phyloP scores from a whole-genome alignment of 2,113 vertebrate genomes.

The Pagrus major region DNA sequence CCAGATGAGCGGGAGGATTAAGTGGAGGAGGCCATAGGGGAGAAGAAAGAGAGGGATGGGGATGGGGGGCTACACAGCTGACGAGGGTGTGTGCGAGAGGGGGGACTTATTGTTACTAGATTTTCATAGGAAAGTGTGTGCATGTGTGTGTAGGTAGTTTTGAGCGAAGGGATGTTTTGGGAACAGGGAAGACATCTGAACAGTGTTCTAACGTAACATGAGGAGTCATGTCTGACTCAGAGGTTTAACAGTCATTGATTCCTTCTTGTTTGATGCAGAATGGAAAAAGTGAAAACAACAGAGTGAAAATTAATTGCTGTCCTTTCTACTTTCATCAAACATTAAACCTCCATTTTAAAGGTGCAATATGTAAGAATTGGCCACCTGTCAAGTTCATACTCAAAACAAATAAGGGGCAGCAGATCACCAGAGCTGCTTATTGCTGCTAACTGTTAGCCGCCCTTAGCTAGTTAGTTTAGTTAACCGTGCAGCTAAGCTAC shows the following conservation, averaged over 20 bases:
- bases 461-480: too few species aligned
- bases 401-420: too few species aligned
- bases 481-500: too few species aligned
- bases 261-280: constrained; percentile 42
- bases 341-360: background rate
- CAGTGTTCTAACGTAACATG: constrained; percentile 35
- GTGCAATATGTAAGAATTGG: too few species aligned
- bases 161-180: constrained; percentile 28
- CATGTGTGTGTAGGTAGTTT: constrained; percentile 8
- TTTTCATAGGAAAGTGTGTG: constrained; percentile 54
- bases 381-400: too few species aligned
- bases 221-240: constrained; percentile 60
- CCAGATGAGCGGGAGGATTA: constrained; percentile 84
- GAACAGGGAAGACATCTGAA: constrained; percentile 38
- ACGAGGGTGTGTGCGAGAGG: constrained; percentile 21
- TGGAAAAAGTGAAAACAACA: constrained; percentile 29
- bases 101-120: constrained; percentile 63
- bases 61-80: constrained; percentile 63
- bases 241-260: constrained; percentile 44
- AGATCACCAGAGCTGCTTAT: too few species aligned
- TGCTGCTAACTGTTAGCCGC: too few species aligned
- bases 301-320: background rate
- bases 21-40: constrained; percentile 70
- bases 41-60: constrained; percentile 61
- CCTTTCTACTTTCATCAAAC: background rate